Evolutionary conservation across 2,888 invertebrate genomes (phyloP), one percentile per base, ranked within the genome.

Genomic region (Tipula vernalis): DNA sequence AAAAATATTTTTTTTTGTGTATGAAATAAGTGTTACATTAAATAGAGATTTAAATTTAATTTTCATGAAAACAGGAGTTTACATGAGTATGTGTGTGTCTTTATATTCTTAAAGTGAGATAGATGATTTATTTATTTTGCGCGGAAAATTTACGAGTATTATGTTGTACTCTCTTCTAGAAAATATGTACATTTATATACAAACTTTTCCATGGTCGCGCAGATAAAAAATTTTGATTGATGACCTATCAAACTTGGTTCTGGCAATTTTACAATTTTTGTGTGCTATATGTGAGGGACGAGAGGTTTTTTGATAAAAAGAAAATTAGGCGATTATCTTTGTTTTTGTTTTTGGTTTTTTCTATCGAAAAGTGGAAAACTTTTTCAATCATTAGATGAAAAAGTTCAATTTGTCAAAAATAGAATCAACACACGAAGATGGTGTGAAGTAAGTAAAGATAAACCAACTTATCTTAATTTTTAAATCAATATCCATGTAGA

Each of bases 41-140:
- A 71, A 71, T 71, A 71, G 71, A 71, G 71, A 71, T 71, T 71
- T 71, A 71, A 71, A 71, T 71, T 71, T 71, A 71, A 71, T 71
- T 71, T 71, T 71, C 71, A 71, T 71, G 28, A 71, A 71, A 71
- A 71, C 12, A 71, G 71, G 71, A 71, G 28, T 71, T 71, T 15
- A 57, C 5, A 57, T 57, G 8, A 15, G 51, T 15, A 15, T 57
- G 51, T 57, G 51, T 15, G 39, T 39, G 39, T 39, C 5, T 15
- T 6, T 57, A 2, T 6, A 6, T 57, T 71, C 10, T 71, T 71
- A 71, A 71, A 71, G 28, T 28, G 71, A 4, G 28, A 18, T 28
- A 4, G 28, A 18, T 28, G 71, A 71, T 71, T 71, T 71, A 28
- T 71, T n/a, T 71, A 71, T 10, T 8, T 18, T 4, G 71, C 71